Conservation (phyloP, 2,888 invertebrate genomes). For the Geophilus truncorum region DNA sequence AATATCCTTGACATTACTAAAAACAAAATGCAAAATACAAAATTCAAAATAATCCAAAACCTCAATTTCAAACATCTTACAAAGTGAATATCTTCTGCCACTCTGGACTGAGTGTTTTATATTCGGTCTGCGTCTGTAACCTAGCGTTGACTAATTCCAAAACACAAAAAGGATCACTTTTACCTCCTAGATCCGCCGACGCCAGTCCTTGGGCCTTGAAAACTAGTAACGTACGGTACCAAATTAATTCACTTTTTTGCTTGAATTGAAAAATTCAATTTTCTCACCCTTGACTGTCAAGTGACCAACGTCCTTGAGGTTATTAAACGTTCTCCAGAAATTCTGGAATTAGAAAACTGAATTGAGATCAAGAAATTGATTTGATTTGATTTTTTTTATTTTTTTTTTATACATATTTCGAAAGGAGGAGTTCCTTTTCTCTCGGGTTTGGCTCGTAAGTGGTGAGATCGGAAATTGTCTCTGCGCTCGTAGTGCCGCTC, state of each 20-base stretch:
- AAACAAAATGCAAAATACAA: no score
- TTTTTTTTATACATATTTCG: constrained; percentile 68
- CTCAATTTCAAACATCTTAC: constrained; percentile 53
- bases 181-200: constrained; percentile 88
- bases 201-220: constrained; percentile 75
- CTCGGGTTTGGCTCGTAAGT: constrained; percentile 74
- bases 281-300: constrained; percentile 71
- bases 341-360: constrained; percentile 53
- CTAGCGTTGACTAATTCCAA: constrained; percentile 90
- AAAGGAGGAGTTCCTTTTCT: constrained; percentile 60
- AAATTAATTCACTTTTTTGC: background rate
- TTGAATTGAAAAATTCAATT: background rate
- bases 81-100: constrained; percentile 99
- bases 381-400: no score
- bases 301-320: constrained; percentile 83
- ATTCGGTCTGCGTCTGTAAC: constrained; percentile 96
- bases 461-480: constrained; percentile 85
- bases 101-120: constrained; percentile 90
- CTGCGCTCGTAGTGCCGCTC: constrained; percentile 87
- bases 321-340: constrained; percentile 58
- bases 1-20: constrained; percentile 67
- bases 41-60: no score
- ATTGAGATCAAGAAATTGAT: constrained; percentile 6
- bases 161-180: constrained; percentile 98
- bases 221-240: constrained; percentile 54